Base-by-base conservation (phyloP, 2,797 vertebrate species). In the Adrianichthys oophorus region DNA sequence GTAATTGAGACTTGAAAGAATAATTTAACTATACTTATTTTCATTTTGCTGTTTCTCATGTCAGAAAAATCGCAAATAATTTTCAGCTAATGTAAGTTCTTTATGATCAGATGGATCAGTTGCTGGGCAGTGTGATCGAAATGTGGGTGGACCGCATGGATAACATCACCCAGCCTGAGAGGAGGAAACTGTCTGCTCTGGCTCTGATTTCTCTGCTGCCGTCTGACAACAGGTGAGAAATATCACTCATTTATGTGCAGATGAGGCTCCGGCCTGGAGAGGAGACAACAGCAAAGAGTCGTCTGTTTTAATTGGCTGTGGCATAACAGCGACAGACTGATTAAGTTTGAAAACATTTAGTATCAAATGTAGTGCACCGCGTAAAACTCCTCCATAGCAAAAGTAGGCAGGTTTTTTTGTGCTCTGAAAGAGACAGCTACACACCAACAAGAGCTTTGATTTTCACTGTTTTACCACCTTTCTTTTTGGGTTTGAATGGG, bases 81-180 rank as follows among this genome's bases (percentile, higher is more conserved):
- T 29, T 6, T 29, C 26, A 29, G 26, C 26, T 29, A 37, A 21
- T 44, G 8, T 46, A 23, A 43, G 19, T 43, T 12, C 52, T 16
- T n/a, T 16, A 14, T 58, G 40, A 56, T 63, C 80, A 98, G 97
- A 82, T 93, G 78, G 94, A 95, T 68, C 94, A 96, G 68, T 89
- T 98, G 78, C 89, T 99, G 78, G 95, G 96, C 67, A 92, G 76
- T 48, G 72, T 98, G 85, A 95, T 98, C 80, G 97, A 99, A 90
- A 98, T 98, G 95, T 99, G 97, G 97, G 96, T 99, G 60, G 96
- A 99, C 85, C 93, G 95, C 54, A 96, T 98, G 95, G 97, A 99
- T 88, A 98, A 97, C 84, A 98, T 99, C 85, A 99, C 97, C 47
- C 96, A 99, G 81, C 96, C 97, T 15, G 97, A 98, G 87, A 94